Percentiles rank a stretch among this genome's conserved stretches.
Evolutionary conservation across 2,888 invertebrate species (phyloP).

Genomic region (Meliscaeva auricollis): DNA sequence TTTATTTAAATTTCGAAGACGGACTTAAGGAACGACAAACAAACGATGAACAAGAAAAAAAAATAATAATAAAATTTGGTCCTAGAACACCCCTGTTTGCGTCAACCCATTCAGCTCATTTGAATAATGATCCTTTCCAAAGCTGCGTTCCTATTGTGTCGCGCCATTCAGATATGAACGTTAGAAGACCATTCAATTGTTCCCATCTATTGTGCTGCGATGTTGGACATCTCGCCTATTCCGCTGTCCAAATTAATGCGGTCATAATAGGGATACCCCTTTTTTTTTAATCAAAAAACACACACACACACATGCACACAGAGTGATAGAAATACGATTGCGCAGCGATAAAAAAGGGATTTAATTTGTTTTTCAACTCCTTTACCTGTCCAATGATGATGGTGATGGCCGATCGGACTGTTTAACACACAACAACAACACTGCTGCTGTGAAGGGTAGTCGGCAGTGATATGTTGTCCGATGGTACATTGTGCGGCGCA

Average conservation of each 20-base stretch:
- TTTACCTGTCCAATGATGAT: slow-evolving; percentile 60
- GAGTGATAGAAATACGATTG: slow-evolving; percentile 32
- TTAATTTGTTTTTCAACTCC: slow-evolving; percentile 72
- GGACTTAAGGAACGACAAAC: slow-evolving; percentile 46
- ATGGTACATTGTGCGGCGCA: slow-evolving; percentile 54
- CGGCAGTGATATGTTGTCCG: slow-evolving; percentile 58
- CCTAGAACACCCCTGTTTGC: slow-evolving; percentile 69
- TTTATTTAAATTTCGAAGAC: slow-evolving; percentile 54
- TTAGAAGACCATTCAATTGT: slow-evolving; percentile 77
- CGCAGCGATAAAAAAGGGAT: slow-evolving; percentile 64
- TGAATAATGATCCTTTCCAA: slow-evolving; percentile 52
- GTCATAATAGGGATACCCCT: slow-evolving; percentile 77
- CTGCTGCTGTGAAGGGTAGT: slow-evolving; percentile 36
- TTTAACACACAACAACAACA: background rate
- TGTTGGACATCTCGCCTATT: slow-evolving; percentile 83
- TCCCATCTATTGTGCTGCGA: slow-evolving; percentile 81
- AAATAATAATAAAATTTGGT: slow-evolving; percentile 6
- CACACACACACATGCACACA: slow-evolving; percentile 18
- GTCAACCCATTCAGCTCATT: slow-evolving; percentile 36
- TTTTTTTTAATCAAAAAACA: slow-evolving; percentile 71
- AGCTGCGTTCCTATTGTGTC: slow-evolving; percentile 54
- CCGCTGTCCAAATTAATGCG: slow-evolving; percentile 78
- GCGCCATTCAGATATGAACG: slow-evolving; percentile 78
- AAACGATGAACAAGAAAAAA: slow-evolving; percentile 15
- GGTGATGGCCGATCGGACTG: slow-evolving; percentile 68